Evolutionary conservation across 2,888 invertebrate species (phyloP).

Genomic region (Cephus spinipes): DNA sequence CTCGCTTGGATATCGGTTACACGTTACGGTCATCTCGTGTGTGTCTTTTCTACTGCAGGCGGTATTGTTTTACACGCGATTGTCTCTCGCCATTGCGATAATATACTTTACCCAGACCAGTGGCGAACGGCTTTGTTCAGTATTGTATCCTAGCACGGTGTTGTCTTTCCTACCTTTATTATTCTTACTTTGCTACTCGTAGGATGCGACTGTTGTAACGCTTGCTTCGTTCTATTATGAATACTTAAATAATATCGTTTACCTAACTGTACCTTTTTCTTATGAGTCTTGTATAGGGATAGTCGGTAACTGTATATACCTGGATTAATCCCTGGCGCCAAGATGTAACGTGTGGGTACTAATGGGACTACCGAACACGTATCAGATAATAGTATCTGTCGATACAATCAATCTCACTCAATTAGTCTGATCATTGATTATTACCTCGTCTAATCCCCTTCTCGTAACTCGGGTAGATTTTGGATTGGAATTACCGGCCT

Average conservation of each 20-base stretch:
- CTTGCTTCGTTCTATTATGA: neutral
- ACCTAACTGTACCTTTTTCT: neutral
- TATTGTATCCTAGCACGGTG: neutral
- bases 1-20: conserved; percentile 35
- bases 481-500: neutral
- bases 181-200: neutral
- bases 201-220: neutral
- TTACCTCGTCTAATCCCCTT: conserved; percentile 46
- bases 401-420: conserved; percentile 65
- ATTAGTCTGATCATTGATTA: conserved; percentile 67
- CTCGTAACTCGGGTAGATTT: conserved; percentile 3
- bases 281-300: neutral
- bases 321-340: neutral
- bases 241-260: neutral
- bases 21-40: conserved; percentile 11
- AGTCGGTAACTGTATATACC: neutral
- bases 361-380: conserved; percentile 11
- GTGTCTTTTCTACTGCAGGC: conserved; percentile 50
- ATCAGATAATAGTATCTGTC: conserved; percentile 39
- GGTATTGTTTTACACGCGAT: conserved; percentile 63
- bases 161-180: neutral
- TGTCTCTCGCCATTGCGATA: conserved; percentile 39
- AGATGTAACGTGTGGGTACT: conserved; percentile 3
- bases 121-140: neutral
- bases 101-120: neutral